Base-by-base conservation (phyloP, 2,888 invertebrate species). In the Apodemia mormo region DNA sequence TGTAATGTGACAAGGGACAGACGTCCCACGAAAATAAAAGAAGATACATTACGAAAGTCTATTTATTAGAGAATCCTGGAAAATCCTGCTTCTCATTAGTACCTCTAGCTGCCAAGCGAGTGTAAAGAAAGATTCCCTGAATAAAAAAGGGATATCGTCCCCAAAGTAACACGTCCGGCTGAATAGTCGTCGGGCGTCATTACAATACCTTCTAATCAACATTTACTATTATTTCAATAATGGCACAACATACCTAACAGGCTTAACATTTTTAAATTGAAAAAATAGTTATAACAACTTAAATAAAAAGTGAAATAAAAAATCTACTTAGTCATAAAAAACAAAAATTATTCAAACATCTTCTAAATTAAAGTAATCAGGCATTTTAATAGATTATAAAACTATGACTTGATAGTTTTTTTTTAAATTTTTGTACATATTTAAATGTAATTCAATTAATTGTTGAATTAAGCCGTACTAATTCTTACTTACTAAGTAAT, bases 281-380 rank as follows among this genome's bases (percentile, higher is more conserved):
- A 61, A 67, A 67, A 67, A 67, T 67, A 67, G 54, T 67, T 54
- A 67, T 33, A 67, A 67, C 67, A 67, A 67, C 67, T 67, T 30
- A 67, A 67, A 67, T 52, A 5, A 45, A 45, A 45, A 45, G 45
- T 30, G 54, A 67, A 67, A 67, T 52, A 52, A 22, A 54, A 67
- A 67, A 67, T 67, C 67, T 67, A 67, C 67, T 67, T 67, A 54
- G 65, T 65, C 65, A 43, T 40, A 65, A 65, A 45, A 65, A 65
- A 65, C 33, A 40, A n/a, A n/a, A n/a, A n/a, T n/a, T 66, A 67
- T 67, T 30, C 67, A 67, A 67, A 67, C 67, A 54, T 67, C 67
- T 54, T 67, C 67, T 52, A 67, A 67, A 67, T 67, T 67, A 67
- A 67, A 67, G 67, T 67, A 67, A 67, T 52, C 67, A 67, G 67